These are phyloP conservation scores for Linepithema humile DNA, from an alignment of 1,140 invertebrate genomes.

Conservation along the genomic window DNA sequence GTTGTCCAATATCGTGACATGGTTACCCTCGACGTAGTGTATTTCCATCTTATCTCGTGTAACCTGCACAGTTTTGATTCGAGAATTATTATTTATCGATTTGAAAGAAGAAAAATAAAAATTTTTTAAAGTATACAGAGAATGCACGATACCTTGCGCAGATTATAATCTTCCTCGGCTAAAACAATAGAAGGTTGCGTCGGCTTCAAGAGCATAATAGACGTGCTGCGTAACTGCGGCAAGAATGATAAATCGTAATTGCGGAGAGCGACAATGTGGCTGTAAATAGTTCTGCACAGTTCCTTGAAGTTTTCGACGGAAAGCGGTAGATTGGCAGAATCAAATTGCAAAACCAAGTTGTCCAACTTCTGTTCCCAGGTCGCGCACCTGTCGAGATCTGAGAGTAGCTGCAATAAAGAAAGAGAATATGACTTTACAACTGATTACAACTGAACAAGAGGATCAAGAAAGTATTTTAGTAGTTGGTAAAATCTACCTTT, in stretches of 20 bases:
- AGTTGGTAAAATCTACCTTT: conserved; percentile 67
- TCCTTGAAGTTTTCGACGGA: conserved; percentile 79
- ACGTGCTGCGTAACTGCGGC: conserved; percentile 84
- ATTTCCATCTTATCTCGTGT: conserved; percentile 76
- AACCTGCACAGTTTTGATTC: conserved; percentile 68
- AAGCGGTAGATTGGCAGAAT: conserved; percentile 47
- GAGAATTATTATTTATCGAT: conserved; percentile 2
- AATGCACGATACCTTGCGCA: conserved; percentile 79
- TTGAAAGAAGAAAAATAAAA: conserved; percentile 30
- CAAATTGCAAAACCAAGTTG: conserved; percentile 57
- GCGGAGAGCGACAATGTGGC: conserved; percentile 85
- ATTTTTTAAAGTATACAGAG: neutral
- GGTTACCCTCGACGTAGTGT: conserved; percentile 86
- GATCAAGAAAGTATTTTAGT: neutral
- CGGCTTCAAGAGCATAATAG: conserved; percentile 87
- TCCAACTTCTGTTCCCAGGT: conserved; percentile 81
- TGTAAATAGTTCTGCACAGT: conserved; percentile 84
- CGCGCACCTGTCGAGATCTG: conserved; percentile 78
- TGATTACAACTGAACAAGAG: neutral
- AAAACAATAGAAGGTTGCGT: conserved; percentile 83
- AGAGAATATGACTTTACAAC: too few species aligned
- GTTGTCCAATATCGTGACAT: conserved; percentile 88
- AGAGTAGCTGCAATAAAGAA: conserved; percentile 74
- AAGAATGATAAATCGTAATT: conserved; percentile 80
- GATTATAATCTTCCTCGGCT: conserved; percentile 87